phyloP scores from a whole-genome alignment of 2,888 invertebrate species.

The Heliconius ismenius region DNA sequence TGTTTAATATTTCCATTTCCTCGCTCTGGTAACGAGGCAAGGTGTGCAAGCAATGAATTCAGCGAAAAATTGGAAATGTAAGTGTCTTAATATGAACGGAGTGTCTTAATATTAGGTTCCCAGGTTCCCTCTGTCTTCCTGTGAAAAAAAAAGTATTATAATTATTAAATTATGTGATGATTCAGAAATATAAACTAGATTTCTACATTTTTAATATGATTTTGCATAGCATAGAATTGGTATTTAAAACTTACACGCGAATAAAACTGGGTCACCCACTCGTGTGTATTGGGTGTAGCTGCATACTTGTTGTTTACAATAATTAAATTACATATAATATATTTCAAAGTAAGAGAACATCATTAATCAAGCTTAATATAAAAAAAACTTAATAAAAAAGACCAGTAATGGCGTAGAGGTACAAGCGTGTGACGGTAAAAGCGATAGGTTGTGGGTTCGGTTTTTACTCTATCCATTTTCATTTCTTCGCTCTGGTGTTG shows the following conservation, averaged over 20 bases:
- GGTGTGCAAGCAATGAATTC: no score
- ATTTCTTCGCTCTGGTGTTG: no score
- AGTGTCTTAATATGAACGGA: no score
- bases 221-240: conserved; percentile 3
- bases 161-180: neutral
- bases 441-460: no score
- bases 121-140: neutral
- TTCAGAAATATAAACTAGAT: neutral
- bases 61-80: no score
- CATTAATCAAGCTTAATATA: neutral
- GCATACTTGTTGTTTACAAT: conserved; percentile 22
- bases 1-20: no score
- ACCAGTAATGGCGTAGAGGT: no score
- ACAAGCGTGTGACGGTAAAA: no score
- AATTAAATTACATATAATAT: conserved; percentile 18
- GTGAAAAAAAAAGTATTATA: neutral
- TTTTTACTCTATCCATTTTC: no score
- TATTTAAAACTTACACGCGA: conserved; percentile 24
- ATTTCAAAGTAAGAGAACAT: conserved; percentile 8
- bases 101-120: neutral
- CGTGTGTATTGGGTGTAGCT: conserved; percentile 14
- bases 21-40: no score
- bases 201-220: conserved; percentile 3
- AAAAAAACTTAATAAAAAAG: no score
- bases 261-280: conserved; percentile 28